phyloP scores from a whole-genome alignment of 2,888 invertebrate species.

The Maniola hyperantus region DNA sequence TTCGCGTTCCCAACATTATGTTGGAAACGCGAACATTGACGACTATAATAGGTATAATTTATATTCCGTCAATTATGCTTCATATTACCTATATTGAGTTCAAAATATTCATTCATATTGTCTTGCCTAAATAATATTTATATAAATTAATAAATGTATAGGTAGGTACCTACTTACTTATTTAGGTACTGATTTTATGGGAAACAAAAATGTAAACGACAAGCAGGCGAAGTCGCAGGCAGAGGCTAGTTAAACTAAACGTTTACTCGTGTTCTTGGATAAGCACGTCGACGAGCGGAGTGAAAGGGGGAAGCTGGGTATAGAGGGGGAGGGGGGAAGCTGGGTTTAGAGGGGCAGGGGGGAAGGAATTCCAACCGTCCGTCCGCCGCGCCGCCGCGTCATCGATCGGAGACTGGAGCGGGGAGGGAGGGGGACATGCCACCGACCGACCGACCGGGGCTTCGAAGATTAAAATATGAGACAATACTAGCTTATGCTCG shows the following conservation, averaged over 20 bases:
- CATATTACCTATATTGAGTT: no score
- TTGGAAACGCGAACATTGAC: no score
- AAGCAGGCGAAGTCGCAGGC: constrained; percentile 1
- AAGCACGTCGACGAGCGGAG: not conserved
- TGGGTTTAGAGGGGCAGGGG: not conserved
- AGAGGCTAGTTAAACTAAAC: not conserved
- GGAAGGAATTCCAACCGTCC: constrained; percentile 1
- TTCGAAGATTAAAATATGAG: not conserved
- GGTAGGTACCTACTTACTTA: no score
- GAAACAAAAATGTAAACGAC: not conserved
- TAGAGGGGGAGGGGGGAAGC: not conserved
- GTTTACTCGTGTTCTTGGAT: not conserved
- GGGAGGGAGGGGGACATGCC: no score
- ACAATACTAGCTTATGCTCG: no score
- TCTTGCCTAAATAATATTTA: not conserved
- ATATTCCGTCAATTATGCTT: no score
- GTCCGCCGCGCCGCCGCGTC: constrained; percentile 4
- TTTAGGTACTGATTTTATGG: no score
- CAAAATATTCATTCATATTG: no score
- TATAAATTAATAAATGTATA: no score
- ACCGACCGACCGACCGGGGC: no score
- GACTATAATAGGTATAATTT: no score
- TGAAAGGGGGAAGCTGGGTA: constrained; percentile 15
- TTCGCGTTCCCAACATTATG: no score
- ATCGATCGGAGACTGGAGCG: not conserved